A percentile compares a stretch with the other conserved stretches of the same genome.
phyloP scores from a whole-genome alignment of 2,113 vertebrate genomes.

The Origma solitaria region DNA sequence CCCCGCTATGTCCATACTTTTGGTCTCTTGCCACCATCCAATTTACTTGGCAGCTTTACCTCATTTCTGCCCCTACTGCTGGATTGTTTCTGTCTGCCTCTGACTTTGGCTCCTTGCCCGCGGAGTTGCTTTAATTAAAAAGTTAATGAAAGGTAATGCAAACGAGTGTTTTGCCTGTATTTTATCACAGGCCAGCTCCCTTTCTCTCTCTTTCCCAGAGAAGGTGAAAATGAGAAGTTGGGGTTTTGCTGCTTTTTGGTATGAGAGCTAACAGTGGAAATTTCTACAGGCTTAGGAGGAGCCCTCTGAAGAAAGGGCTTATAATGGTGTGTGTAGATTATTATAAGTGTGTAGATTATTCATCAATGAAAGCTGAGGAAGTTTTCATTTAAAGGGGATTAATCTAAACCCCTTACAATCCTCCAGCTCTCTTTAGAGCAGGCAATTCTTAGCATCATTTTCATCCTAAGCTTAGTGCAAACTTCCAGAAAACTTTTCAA shows the following conservation, averaged over 20 bases:
- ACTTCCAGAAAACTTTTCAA: background rate
- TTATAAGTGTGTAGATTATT: background rate
- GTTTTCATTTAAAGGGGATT: slow-evolving; percentile 65
- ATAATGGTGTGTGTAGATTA: background rate
- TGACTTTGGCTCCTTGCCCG: slow-evolving; percentile 15
- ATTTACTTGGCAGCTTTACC: slow-evolving; percentile 19
- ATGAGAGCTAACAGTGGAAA: background rate
- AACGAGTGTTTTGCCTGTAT: background rate
- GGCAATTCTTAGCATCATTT: slow-evolving; percentile 15
- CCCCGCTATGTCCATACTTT: background rate
- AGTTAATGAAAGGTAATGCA: slow-evolving; percentile 51
- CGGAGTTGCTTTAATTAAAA: slow-evolving; percentile 57
- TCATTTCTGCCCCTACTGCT: background rate
- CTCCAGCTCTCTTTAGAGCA: background rate
- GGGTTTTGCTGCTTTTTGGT: background rate
- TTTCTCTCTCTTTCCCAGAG: slow-evolving; percentile 34
- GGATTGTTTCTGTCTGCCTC: slow-evolving; percentile 1
- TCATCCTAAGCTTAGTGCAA: background rate
- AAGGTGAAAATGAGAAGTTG: background rate
- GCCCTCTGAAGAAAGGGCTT: slow-evolving; percentile 1
- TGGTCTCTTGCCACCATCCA: slow-evolving; percentile 24
- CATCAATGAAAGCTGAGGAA: slow-evolving; percentile 44
- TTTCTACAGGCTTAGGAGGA: slow-evolving; percentile 29
- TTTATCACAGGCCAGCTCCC: slow-evolving; percentile 34
- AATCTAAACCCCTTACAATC: slow-evolving; percentile 40